phyloP scores from a whole-genome alignment of 2,113 vertebrate species.

The Neolamprologus kungweensis region DNA sequence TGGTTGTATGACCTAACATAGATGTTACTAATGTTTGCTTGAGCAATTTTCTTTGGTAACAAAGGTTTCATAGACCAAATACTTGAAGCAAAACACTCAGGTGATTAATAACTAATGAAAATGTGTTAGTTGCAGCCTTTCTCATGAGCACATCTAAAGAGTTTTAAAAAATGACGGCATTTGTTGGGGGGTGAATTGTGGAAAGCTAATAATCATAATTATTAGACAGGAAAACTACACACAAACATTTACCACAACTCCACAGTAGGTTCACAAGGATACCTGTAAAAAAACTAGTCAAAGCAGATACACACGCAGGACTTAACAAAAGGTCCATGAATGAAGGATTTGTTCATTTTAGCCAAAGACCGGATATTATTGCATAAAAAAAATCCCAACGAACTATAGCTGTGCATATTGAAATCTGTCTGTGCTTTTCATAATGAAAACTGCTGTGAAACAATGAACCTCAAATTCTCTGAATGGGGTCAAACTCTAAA shows the following conservation, averaged over 20 bases:
- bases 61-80: neutral
- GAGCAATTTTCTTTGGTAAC: neutral
- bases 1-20: neutral
- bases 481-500: neutral
- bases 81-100: neutral
- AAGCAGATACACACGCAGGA: neutral
- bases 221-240: neutral
- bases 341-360: neutral
- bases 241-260: neutral
- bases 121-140: neutral
- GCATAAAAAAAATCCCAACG: neutral
- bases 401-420: neutral
- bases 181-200: neutral
- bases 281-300: neutral
- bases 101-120: neutral
- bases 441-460: neutral
- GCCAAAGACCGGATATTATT: neutral
- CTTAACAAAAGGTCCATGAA: neutral
- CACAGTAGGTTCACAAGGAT: neutral
- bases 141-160: neutral
- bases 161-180: neutral
- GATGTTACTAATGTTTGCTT: neutral
- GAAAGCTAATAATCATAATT: neutral
- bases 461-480: neutral
- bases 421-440: neutral